A percentile compares a stretch with the other conserved stretches of the same genome.
These are phyloP conservation scores for Lophius piscatorius DNA, from an alignment of 2,113 vertebrate genomes.

Conservation along the genomic window DNA sequence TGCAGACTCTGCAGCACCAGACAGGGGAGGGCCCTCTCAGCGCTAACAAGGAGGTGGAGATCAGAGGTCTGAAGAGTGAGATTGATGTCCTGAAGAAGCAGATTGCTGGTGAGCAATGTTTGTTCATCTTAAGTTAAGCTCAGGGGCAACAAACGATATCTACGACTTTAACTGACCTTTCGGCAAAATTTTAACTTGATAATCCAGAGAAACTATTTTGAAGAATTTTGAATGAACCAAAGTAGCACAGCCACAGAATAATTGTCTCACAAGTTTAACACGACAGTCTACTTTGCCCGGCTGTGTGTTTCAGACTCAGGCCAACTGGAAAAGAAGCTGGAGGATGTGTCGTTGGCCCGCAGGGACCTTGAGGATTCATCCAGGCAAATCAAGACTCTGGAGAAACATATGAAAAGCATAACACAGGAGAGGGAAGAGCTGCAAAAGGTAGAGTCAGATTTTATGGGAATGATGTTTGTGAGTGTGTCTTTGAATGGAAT, in stretches of 20 bases:
- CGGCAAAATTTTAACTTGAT: too few relatives aligned
- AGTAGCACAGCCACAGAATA: too few relatives aligned
- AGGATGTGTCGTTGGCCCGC: slow-evolving; percentile 85
- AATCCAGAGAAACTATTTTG: too few relatives aligned
- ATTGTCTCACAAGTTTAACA: too few relatives aligned
- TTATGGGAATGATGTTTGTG: neutral
- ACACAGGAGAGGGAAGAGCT: slow-evolving; percentile 91
- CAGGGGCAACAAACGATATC: too few relatives aligned
- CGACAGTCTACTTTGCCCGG: neutral
- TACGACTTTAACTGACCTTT: too few relatives aligned
- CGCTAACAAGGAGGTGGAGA: slow-evolving; percentile 92
- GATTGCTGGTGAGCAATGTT: slow-evolving; percentile 83
- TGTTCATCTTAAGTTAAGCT: neutral
- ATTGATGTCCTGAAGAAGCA: slow-evolving; percentile 94
- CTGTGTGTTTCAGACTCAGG: slow-evolving; percentile 82
- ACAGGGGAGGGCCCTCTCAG: slow-evolving; percentile 81
- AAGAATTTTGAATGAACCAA: too few relatives aligned
- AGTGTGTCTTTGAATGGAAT: neutral
- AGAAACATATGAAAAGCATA: slow-evolving; percentile 89
- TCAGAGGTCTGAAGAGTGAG: slow-evolving; percentile 93
- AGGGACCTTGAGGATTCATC: slow-evolving; percentile 91
- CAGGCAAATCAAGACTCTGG: slow-evolving; percentile 88
- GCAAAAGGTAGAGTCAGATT: slow-evolving; percentile 85
- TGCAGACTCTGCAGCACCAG: slow-evolving; percentile 91
- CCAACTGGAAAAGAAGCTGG: slow-evolving; percentile 89